Base-by-base conservation (phyloP, 2,797 vertebrate genomes). In the Sebastes minor region DNA sequence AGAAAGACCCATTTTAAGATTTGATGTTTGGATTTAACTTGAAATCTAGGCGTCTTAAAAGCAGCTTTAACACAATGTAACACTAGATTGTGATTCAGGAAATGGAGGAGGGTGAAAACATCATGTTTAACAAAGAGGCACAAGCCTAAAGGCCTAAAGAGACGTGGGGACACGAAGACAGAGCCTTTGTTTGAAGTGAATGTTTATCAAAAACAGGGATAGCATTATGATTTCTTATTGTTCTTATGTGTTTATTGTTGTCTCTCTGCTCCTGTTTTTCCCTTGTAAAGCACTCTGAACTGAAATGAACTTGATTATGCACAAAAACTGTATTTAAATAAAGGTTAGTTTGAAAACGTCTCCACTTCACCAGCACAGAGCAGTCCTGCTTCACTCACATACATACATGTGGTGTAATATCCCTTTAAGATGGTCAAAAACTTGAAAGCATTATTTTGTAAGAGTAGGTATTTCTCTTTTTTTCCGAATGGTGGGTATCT, bases 381-480 rank as follows among this genome's bases (percentile, higher is more conserved):
- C 6, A 3, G n/a, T 22, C 16, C 25, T 4, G 3, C 28, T 9
- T 7, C 32, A 46, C 74, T 46, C 53, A 23, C 62, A 42, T 27
- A 5, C 10, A 30, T 14, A 10, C 20, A 60, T 49, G 13, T 28
- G 53, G 30, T 46, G n/a, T 63, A n/a, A 60, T 82, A 59, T 77
- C 67, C 71, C 68, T 84, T 78, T 71, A 82, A 78, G 73, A 71
- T 70, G 71, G 63, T 84, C 22, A 57, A 61, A 66, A 79, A 75
- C 67, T 65, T 61, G 42, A 38, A 6, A 6, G 52, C 32, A 52
- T 83, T 76, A 79, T 81, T 83, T 85, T 79, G 74, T 83, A 88
- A 84, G 75, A 86, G 78, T 76, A 85, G 76, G 85, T 88, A 60
- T 80, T 72, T 81, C 38, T 78, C 71, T 78, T 38, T 35, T 38